Conservation (phyloP, 2,797 vertebrate species). For the Alauda arvensis region DNA sequence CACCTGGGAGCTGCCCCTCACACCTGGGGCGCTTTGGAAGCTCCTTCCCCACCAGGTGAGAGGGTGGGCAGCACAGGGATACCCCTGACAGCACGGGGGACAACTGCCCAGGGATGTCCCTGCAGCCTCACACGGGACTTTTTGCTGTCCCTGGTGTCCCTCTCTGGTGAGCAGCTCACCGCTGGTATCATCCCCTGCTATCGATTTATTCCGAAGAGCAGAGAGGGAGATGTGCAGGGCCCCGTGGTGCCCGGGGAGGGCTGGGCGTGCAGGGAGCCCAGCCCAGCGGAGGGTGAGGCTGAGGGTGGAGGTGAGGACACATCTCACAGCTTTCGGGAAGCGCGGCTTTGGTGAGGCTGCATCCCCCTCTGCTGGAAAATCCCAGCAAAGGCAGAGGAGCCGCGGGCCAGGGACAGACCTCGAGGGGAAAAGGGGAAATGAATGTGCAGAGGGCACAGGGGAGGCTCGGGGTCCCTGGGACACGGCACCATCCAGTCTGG, state of each 20-base stretch:
- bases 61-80: neutral
- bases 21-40: fast-evolving
- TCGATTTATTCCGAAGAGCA: neutral
- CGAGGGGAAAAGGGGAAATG: neutral
- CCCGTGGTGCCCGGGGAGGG: neutral
- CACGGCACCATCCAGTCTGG: neutral
- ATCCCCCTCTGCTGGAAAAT: constrained; percentile 67
- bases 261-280: neutral
- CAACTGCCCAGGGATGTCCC: neutral
- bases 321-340: neutral
- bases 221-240: neutral
- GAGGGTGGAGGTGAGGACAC: neutral
- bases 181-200: neutral
- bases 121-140: neutral
- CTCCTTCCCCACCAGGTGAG: neutral
- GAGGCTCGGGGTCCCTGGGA: neutral
- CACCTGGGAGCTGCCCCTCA: neutral
- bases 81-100: neutral
- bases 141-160: fast-evolving
- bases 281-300: neutral
- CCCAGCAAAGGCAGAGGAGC: neutral
- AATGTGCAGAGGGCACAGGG: fast-evolving
- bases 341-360: constrained; percentile 6
- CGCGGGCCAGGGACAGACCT: neutral
- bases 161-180: neutral